These are phyloP conservation scores for Ormyrus rosae DNA, from an alignment of 2,888 invertebrate species.

Conservation along the genomic window DNA sequence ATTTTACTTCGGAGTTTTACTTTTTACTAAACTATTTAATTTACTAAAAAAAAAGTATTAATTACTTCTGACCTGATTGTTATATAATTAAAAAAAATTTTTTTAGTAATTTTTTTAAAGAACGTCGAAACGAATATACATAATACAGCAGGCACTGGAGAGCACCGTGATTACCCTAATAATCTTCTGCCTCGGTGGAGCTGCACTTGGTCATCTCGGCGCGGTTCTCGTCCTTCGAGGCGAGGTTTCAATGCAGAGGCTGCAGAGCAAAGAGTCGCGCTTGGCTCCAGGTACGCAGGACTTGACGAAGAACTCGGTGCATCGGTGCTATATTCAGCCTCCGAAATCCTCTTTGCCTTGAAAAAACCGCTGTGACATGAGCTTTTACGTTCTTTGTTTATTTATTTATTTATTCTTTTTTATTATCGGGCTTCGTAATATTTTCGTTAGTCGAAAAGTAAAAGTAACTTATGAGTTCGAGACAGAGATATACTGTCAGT, in stretches of 20 bases:
- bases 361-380: conserved; percentile 78
- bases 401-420: no score
- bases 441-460: no score
- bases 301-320: conserved; percentile 82
- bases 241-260: conserved; percentile 76
- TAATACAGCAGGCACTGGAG: conserved; percentile 75
- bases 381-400: conserved; percentile 73
- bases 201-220: conserved; percentile 68
- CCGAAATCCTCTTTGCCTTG: conserved; percentile 71
- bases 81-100: no score
- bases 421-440: no score
- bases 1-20: no score
- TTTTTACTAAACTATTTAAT: no score
- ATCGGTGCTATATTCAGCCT: conserved; percentile 76
- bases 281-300: conserved; percentile 78
- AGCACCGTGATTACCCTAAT: conserved; percentile 74
- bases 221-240: conserved; percentile 65
- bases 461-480: no score
- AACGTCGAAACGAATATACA: no score
- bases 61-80: no score
- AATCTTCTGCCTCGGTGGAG: conserved; percentile 70
- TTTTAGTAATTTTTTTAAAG: no score
- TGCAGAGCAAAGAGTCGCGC: conserved; percentile 77
- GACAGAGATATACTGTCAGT: no score
- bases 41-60: no score